Base-by-base conservation (phyloP, 2,888 invertebrate genomes). In the Perdita meconis region DNA sequence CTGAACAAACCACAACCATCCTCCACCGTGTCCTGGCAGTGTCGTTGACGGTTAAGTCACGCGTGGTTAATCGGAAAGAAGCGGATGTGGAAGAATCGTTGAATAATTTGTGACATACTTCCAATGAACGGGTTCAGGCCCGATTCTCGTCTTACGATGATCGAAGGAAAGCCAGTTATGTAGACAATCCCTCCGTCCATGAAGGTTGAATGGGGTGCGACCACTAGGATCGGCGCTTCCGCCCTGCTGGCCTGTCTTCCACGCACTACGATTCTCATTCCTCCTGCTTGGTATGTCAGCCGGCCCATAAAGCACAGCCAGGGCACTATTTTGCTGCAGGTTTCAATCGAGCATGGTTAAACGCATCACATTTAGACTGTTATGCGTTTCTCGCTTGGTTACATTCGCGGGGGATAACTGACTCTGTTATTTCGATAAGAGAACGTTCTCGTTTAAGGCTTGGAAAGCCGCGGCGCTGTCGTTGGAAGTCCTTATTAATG, bases 131-230 rank as follows among this genome's bases (percentile, higher is more conserved):
- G 96, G 91, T 97, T 96, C 92, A 95, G 94, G 81, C 94, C 94
- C 92, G 96, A 96, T 91, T 97, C 97, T 87, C 95, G 94, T 91
- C 97, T 94, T 82, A 96, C 96, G 92, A 97, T 97, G 91, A 97
- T 96, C 13, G 96, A 96, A 8, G 97, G 96, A 93, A 97, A 96
- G 90, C 95, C 95, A 70, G 96, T 95, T 84, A 96, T 95, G 92
- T 97, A 96, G 89, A 97, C 96, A 86, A 97, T 95, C 88, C 97
- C 95, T 87, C 96, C 96, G 93, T 98, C 98, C 89, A 97, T 94
- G 94, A 97, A 97, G 5, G 97, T 96, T 70, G 97, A 97, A 93
- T 98, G 98, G 2, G 98, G 98, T 0, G 97, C 97, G 61, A 96
- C 95, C 66, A 97, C 96, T 77, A 98, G 94, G 84, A 98, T 96